Conservation (phyloP, 2,888 invertebrate species). For the Scelioninae gen. 2 region DNA sequence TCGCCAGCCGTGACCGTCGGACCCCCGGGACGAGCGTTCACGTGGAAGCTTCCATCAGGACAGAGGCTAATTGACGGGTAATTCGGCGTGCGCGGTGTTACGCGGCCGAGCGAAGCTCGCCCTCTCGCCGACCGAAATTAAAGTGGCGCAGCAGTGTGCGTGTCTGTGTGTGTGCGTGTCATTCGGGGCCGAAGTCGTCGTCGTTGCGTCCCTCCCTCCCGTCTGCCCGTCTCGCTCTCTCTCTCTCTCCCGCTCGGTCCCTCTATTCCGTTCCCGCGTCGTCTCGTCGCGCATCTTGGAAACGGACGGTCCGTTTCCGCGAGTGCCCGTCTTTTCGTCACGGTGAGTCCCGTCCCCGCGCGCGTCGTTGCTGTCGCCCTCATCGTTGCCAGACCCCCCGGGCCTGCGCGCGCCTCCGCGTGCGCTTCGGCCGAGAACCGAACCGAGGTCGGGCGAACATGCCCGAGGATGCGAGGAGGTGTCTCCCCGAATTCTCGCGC, state of each 20-base stretch:
- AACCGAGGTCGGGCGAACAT: not conserved
- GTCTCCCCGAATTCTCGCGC: too few relatives aligned
- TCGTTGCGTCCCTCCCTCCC: not conserved
- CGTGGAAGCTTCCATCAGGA: conserved; percentile 53
- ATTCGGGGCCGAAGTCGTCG: conserved; percentile 27
- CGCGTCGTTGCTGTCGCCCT: not conserved
- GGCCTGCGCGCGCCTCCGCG: not conserved
- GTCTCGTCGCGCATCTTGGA: not conserved
- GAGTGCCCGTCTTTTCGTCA: too few relatives aligned
- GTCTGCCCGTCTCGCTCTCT: not conserved
- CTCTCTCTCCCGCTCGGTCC: not conserved
- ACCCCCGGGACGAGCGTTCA: conserved; percentile 40
- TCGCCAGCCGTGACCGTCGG: conserved; percentile 36
- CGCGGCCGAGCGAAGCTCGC: conserved; percentile 7
- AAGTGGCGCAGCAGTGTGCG: conserved; percentile 52
- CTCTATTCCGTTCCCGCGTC: not conserved
- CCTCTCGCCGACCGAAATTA: conserved; percentile 41
- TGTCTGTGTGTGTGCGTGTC: conserved; percentile 40
- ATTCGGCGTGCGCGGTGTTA: conserved; percentile 10
- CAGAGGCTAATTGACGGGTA: conserved; percentile 55
- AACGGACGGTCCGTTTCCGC: not conserved
- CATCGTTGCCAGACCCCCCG: not conserved
- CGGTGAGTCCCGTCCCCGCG: conserved; percentile 13
- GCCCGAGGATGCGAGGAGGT: conserved; percentile 13
- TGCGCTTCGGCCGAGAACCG: too few relatives aligned